Evolutionary conservation across 2,797 vertebrate genomes (phyloP).

Genomic region (Characodon lateralis): DNA sequence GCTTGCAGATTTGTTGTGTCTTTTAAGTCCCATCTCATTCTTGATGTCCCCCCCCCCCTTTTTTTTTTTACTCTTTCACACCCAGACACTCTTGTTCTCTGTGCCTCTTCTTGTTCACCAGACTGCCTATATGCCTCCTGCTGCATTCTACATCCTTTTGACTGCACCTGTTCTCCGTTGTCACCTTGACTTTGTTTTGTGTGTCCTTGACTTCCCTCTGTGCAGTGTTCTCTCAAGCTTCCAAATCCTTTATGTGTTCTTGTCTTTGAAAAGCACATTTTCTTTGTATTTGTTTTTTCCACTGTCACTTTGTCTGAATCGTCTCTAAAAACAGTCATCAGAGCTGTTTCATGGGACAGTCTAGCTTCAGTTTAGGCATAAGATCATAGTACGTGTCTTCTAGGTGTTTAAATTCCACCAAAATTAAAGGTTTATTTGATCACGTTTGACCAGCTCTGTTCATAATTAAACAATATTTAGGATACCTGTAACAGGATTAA

Average conservation of each 20-base stretch:
- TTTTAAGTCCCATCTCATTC: conserved; percentile 63
- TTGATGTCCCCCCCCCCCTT: conserved; percentile 31
- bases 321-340: not conserved
- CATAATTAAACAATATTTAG: not conserved
- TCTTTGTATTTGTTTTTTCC: not conserved
- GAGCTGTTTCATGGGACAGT: conserved; percentile 1
- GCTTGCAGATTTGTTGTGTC: conserved; percentile 68
- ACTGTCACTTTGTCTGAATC: not conserved
- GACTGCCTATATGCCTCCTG: conserved; percentile 34
- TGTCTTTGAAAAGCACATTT: conserved; percentile 10
- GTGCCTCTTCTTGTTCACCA: conserved; percentile 31
- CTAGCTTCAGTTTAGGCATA: not conserved
- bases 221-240: conserved; percentile 21
- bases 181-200: conserved; percentile 60
- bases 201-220: conserved; percentile 40
- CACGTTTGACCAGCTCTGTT: not conserved
- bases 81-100: conserved; percentile 20
- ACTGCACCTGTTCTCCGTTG: conserved; percentile 46
- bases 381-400: not conserved
- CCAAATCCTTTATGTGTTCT: not conserved
- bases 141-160: conserved; percentile 37
- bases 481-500: not conserved
- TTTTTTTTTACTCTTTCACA: conserved; percentile 35
- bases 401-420: not conserved
- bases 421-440: not conserved